phyloP scores from a whole-genome alignment of 2,888 invertebrate genomes.

The Folsomia candida region DNA sequence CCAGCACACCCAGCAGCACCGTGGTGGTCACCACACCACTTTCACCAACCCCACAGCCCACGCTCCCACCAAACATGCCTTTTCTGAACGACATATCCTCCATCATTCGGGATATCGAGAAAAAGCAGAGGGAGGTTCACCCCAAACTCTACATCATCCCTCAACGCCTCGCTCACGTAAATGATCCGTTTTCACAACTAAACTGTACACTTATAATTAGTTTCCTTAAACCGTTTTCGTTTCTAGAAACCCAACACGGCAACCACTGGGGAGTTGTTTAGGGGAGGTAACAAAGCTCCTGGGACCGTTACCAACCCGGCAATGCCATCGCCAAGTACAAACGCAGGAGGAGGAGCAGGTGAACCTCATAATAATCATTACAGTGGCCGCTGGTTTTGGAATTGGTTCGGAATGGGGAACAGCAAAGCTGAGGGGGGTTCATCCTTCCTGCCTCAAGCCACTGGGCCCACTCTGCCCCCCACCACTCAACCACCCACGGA shows the following conservation, averaged over 20 bases:
- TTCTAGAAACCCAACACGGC: not conserved
- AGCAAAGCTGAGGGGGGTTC: not conserved
- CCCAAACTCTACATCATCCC: slow-evolving; percentile 1
- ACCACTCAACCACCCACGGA: not conserved
- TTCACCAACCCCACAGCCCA: too few relatives aligned
- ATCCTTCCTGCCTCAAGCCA: not conserved
- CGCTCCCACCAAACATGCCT: not conserved
- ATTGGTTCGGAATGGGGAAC: not conserved
- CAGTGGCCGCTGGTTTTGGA: slow-evolving; percentile 4
- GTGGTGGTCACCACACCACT: not conserved
- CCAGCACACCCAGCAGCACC: not conserved
- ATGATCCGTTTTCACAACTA: too few relatives aligned
- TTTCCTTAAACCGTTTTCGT: not conserved
- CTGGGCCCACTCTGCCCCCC: not conserved
- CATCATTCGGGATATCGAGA: not conserved
- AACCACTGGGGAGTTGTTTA: too few relatives aligned
- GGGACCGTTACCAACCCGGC: too few relatives aligned
- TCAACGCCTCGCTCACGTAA: not conserved
- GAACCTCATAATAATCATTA: too few relatives aligned
- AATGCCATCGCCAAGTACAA: too few relatives aligned
- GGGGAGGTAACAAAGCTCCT: too few relatives aligned
- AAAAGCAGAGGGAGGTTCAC: not conserved
- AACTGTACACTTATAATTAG: not conserved
- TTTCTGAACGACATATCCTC: not conserved
- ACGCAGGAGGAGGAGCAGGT: too few relatives aligned